These are phyloP conservation scores for Caracal caracal DNA, from an alignment of 2,113 vertebrate genomes.

Conservation along the genomic window DNA sequence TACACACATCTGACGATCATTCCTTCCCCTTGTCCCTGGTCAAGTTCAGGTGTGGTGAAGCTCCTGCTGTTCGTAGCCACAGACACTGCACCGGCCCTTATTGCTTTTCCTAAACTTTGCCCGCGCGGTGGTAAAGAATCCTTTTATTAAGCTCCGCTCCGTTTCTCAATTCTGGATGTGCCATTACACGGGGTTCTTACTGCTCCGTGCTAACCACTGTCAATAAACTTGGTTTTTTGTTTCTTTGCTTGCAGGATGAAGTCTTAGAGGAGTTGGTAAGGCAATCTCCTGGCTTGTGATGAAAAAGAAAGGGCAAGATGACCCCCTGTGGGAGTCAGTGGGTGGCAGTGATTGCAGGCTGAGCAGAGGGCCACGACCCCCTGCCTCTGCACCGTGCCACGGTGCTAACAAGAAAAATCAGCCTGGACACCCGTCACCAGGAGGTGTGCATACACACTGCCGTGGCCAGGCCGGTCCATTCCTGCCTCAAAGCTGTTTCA, in stretches of 20 bases:
- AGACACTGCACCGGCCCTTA: neutral
- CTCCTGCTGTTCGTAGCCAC: neutral
- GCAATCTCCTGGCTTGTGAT: neutral
- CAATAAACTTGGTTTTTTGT: neutral
- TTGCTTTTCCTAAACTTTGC: neutral
- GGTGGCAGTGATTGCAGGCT: neutral
- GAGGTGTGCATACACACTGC: neutral
- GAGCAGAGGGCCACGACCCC: neutral
- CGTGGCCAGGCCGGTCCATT: neutral
- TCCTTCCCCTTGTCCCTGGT: neutral
- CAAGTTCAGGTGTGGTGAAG: neutral
- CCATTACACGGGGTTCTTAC: neutral
- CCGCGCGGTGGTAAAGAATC: neutral
- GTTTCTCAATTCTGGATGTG: neutral
- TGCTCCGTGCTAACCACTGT: neutral
- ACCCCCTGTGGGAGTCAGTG: neutral
- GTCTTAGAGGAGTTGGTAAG: constrained; percentile 4
- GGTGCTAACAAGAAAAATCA: constrained; percentile 6
- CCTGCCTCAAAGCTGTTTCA: neutral
- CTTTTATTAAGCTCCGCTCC: neutral
- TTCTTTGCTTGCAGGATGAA: neutral
- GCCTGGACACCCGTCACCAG: neutral
- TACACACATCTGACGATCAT: neutral
- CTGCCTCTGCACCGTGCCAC: neutral
- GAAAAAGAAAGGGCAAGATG: neutral